Evolutionary conservation across 2,113 vertebrate genomes (phyloP).

Genomic region (Cinclus cinclus): DNA sequence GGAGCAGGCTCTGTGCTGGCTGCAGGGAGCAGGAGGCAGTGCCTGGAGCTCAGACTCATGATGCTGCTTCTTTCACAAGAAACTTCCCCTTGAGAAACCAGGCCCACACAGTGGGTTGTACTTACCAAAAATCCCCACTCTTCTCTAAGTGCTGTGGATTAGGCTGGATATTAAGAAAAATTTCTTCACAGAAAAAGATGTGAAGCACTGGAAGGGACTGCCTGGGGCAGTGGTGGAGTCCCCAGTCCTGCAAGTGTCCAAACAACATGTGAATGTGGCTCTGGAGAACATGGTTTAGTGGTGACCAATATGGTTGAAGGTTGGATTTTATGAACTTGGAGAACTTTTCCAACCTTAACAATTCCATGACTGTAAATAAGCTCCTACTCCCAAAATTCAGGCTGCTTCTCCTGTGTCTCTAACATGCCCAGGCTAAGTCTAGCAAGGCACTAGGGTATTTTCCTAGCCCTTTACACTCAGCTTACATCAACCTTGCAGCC

Average conservation of each 20-base stretch:
- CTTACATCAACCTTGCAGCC: neutral
- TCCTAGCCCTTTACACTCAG: neutral
- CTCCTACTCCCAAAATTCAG: neutral
- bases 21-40: neutral
- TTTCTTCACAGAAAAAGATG: neutral
- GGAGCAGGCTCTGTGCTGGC: accelerated
- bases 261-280: neutral
- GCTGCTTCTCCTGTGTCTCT: neutral
- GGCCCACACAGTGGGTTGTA: accelerated
- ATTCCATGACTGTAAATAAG: neutral
- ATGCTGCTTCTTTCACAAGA: neutral
- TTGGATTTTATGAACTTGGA: neutral
- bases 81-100: neutral
- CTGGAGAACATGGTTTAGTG: accelerated
- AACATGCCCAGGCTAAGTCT: neutral
- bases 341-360: neutral
- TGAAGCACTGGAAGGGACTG: neutral
- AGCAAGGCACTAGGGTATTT: neutral
- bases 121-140: neutral
- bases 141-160: neutral
- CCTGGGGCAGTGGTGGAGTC: neutral
- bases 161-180: neutral
- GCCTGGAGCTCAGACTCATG: accelerated
- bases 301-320: neutral
- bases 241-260: neutral